Evolutionary conservation across 23 tunicate genomes (phyloP), one percentile per base, ranked within the genome.

Genomic region (Phallusia fumigata): DNA sequence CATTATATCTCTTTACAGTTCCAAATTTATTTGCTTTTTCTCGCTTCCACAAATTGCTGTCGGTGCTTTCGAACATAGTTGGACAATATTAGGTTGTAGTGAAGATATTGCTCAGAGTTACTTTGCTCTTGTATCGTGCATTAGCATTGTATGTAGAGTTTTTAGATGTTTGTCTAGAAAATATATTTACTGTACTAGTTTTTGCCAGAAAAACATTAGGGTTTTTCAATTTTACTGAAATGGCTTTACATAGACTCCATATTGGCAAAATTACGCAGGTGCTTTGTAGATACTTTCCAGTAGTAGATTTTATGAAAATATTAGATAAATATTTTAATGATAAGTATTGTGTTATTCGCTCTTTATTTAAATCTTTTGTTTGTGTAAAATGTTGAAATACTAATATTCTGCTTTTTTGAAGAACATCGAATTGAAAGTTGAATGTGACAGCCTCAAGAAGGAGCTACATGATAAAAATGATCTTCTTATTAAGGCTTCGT

Each of bases 401-500:
- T n/a, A 80, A 52, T 32, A 15, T 34, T 69, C 28, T 73, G 35
- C 49, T 84, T 65, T 36, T 45, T 65, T 76, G 12, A 74, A 93
- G 98, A 93, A 93, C 73, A 93, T 93, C 65, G 98, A 93, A 73
- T 52, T 88, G 85, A 93, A 93, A 44, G 90, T 93, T 30, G 98
- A 93, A 77, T 88, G 93, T 69, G 98, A 93, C 73, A 82, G 90
- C 33, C 82, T 93, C 58, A 84, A 84, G 26, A 88, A 82, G 81
- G 98, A 93, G 50, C 87, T 93, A 32, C 75, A 75, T 19, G 90
- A 88, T 35, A 93, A 93, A 78, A 89, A 93, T 82, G 93, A 81
- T 30, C 85, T 93, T 21, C 90, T 93, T 21, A 78, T 93, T 30
- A 88, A 88, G 81, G 98, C 98, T 0, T 88, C 98, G 98, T 93